Evolutionary conservation across 2,888 invertebrate genomes (phyloP).

Genomic region (Pristionchus fissidentatus): DNA sequence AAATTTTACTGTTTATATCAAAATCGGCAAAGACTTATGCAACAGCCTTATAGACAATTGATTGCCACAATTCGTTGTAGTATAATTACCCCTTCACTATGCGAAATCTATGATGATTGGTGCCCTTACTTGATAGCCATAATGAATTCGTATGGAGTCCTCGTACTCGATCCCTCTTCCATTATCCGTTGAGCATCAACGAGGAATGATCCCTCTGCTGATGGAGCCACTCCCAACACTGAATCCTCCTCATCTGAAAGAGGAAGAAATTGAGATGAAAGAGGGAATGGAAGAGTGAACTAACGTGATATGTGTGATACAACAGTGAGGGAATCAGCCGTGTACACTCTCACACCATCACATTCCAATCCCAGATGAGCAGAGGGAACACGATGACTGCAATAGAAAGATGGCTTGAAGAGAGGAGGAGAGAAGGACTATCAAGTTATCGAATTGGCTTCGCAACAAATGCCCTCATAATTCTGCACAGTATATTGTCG

Average conservation of each 20-base stretch:
- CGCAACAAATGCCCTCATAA: not conserved
- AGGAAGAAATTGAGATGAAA: not conserved
- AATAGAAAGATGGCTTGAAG: not conserved
- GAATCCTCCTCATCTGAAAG: conserved; percentile 49
- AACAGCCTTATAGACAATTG: no score
- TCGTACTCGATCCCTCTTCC: not conserved
- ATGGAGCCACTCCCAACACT: conserved; percentile 55
- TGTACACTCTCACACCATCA: conserved; percentile 58
- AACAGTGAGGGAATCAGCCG: conserved; percentile 52
- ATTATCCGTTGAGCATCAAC: conserved; percentile 56
- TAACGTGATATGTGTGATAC: conserved; percentile 53
- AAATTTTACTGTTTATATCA: no score
- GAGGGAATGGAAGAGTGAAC: not conserved
- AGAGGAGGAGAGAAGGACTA: not conserved
- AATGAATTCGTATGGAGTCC: conserved; percentile 38
- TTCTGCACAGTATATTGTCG: no score
- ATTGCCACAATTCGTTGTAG: no score
- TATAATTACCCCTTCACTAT: not conserved
- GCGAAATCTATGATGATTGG: not conserved
- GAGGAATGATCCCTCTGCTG: conserved; percentile 59
- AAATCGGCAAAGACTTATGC: no score
- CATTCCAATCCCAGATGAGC: conserved; percentile 56
- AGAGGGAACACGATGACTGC: conserved; percentile 35
- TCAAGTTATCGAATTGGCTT: no score
- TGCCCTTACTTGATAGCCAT: not conserved